A percentile compares a stretch with the other conserved stretches of the same genome.
Conservation (phyloP, 1,140 invertebrate genomes). For the Liolophura sinensis region DNA sequence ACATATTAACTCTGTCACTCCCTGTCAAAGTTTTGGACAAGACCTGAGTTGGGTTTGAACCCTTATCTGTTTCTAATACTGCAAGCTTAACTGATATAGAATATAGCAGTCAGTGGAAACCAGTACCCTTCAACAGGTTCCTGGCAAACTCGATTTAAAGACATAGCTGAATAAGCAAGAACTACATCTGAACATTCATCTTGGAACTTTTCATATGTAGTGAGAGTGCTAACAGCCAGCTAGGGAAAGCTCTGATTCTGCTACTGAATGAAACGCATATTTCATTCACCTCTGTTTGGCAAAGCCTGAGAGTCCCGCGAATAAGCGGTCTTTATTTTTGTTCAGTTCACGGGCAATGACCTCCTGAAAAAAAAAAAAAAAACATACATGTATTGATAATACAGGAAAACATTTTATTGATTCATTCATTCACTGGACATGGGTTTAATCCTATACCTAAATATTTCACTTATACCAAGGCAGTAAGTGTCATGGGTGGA, state of each 20-base stretch:
- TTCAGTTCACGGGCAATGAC: slow-evolving; percentile 42
- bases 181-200: too few species aligned
- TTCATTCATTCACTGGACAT: neutral
- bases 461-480: neutral
- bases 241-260: slow-evolving; percentile 1
- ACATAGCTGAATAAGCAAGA: too few species aligned
- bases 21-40: too few species aligned
- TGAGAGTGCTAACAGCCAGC: too few species aligned
- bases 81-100: too few species aligned
- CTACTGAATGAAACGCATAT: neutral
- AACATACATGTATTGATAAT: neutral
- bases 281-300: slow-evolving; percentile 38
- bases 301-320: slow-evolving; percentile 42
- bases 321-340: slow-evolving; percentile 39
- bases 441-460: neutral
- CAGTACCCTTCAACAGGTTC: slow-evolving; percentile 1
- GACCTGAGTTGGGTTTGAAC: too few species aligned
- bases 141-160: too few species aligned
- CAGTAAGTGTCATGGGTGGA: too few species aligned
- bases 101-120: too few species aligned
- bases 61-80: too few species aligned
- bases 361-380: slow-evolving; percentile 33
- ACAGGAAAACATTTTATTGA: neutral
- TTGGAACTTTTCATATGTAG: too few species aligned
- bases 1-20: too few species aligned